phyloP scores from a whole-genome alignment of 2,888 invertebrate genomes.

The Eumacrocentrus americanus region DNA sequence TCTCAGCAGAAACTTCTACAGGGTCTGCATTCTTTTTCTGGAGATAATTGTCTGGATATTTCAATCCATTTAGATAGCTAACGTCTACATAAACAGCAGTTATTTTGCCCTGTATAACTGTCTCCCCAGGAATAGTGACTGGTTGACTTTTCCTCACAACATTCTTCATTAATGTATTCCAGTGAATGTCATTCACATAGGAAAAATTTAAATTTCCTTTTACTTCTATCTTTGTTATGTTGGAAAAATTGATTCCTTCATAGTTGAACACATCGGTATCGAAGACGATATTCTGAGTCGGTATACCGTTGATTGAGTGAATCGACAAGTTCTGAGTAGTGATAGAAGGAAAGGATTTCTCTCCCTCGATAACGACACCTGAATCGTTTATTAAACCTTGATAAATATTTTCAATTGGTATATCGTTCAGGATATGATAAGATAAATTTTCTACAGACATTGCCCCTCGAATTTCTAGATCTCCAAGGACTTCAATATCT shows the following conservation, averaged over 20 bases:
- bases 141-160: conserved; percentile 62
- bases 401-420: conserved; percentile 44
- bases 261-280: conserved; percentile 48
- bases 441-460: conserved; percentile 46
- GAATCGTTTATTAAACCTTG: conserved; percentile 42
- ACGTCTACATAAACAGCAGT: conserved; percentile 54
- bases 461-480: conserved; percentile 49
- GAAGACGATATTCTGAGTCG: conserved; percentile 47
- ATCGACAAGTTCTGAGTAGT: conserved; percentile 46
- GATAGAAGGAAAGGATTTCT: conserved; percentile 42
- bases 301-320: conserved; percentile 50
- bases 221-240: conserved; percentile 39
- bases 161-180: conserved; percentile 59
- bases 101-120: conserved; percentile 64
- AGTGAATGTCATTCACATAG: conserved; percentile 62
- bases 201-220: conserved; percentile 45
- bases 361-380: conserved; percentile 34
- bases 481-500: conserved; percentile 53
- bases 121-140: conserved; percentile 55
- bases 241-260: conserved; percentile 39
- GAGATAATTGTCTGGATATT: conserved; percentile 65
- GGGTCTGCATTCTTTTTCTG: conserved; percentile 51
- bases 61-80: conserved; percentile 61
- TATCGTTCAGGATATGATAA: conserved; percentile 49
- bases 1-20: conserved; percentile 61